Conservation (phyloP, 92 coral and sea anemone genomes). For the Montipora capitata region DNA sequence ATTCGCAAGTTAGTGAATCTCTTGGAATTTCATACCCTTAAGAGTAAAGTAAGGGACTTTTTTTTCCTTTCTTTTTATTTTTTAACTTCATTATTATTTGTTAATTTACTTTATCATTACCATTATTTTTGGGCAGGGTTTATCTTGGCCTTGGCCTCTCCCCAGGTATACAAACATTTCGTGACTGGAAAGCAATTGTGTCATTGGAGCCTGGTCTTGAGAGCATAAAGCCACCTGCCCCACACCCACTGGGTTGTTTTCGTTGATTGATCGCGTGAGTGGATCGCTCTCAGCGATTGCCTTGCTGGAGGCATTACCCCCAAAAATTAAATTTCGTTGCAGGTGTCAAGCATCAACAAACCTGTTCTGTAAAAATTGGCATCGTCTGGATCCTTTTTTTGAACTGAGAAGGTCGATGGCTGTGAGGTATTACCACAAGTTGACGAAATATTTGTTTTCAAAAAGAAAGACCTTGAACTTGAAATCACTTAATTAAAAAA, state of each 20-base stretch:
- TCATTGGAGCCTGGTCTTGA: not conserved
- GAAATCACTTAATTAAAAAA: not conserved
- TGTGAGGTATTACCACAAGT: not conserved
- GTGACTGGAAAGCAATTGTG: not conserved
- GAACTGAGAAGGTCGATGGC: not conserved
- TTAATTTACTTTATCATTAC: not conserved
- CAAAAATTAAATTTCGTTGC: conserved; percentile 17
- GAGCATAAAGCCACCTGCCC: conserved; percentile 26
- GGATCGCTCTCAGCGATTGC: conserved; percentile 1
- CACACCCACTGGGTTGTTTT: conserved; percentile 44
- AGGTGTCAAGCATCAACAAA: conserved; percentile 7
- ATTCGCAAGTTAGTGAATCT: too few species aligned
- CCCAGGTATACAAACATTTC: not conserved
- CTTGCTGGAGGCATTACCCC: not conserved
- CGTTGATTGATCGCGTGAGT: conserved; percentile 43
- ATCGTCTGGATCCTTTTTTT: conserved; percentile 2
- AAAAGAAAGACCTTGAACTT: conserved; percentile 6
- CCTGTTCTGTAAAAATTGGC: conserved; percentile 5
- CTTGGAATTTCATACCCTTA: too few species aligned
- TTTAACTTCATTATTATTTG: not conserved
- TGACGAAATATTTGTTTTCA: not conserved
- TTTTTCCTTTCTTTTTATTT: too few species aligned
- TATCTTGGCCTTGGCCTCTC: not conserved
- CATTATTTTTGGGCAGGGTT: not conserved
- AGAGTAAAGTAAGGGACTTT: too few species aligned